These are phyloP conservation scores for Balanococcus diminutus DNA, from an alignment of 2,888 invertebrate genomes.

Conservation along the genomic window DNA sequence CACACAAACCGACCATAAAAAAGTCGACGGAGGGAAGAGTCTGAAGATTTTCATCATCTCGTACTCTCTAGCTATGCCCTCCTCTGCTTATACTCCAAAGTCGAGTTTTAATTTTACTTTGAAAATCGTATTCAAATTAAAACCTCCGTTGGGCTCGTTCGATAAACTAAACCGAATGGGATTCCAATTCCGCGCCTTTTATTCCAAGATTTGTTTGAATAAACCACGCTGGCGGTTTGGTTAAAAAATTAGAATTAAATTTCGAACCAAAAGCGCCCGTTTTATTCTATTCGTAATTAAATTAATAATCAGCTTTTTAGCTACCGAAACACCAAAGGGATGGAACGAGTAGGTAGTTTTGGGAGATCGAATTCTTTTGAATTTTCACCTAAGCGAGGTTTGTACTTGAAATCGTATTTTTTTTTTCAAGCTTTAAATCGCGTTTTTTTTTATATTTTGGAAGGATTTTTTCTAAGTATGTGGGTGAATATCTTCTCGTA, in stretches of 20 bases:
- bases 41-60: neutral
- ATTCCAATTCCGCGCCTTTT: neutral
- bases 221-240: neutral
- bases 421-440: no score
- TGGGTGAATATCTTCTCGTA: no score
- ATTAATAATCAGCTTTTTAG: neutral
- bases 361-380: neutral
- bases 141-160: neutral
- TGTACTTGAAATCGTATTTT: neutral
- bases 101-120: neutral
- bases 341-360: neutral
- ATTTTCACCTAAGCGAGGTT: neutral
- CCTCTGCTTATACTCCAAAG: no score
- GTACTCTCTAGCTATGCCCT: neutral
- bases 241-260: neutral
- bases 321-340: neutral
- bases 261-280: neutral
- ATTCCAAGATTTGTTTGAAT: conserved; percentile 3
- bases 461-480: neutral
- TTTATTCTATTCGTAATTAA: neutral
- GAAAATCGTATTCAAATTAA: neutral
- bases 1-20: neutral
- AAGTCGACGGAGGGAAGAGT: no score
- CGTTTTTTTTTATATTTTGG: neutral
- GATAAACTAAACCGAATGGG: neutral